Evolutionary conservation across 2,888 invertebrate species (phyloP).

Genomic region (Cancer borealis): DNA sequence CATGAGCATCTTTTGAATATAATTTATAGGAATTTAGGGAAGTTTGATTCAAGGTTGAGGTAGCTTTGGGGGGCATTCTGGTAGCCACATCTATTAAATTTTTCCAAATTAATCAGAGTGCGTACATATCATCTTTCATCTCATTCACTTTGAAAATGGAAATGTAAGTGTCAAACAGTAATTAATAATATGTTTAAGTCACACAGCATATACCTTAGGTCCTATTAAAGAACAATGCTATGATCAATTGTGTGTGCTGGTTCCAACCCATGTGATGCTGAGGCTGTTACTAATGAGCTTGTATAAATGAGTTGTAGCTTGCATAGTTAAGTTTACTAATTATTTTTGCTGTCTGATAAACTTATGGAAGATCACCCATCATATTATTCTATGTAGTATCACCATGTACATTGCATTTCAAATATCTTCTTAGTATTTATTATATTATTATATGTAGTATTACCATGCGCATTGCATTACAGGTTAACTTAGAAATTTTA

Average conservation of each 20-base stretch:
- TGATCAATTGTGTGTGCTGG: background rate
- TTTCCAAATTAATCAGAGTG: background rate
- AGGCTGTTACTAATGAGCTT: constrained; percentile 15
- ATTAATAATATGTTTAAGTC: constrained; percentile 1
- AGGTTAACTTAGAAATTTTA: background rate
- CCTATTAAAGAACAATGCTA: background rate
- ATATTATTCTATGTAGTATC: background rate
- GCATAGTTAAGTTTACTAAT: background rate
- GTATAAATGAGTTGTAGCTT: background rate
- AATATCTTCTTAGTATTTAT: background rate
- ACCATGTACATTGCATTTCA: background rate
- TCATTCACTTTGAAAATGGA: background rate
- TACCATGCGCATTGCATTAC: background rate
- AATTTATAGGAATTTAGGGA: background rate
- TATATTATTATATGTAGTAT: constrained; percentile 1
- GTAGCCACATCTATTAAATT: background rate
- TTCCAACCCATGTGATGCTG: constrained; percentile 10
- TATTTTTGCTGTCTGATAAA: background rate
- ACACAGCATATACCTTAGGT: background rate
- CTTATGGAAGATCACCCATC: background rate
- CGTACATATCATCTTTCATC: constrained; percentile 17
- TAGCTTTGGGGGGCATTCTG: background rate
- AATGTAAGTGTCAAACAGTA: constrained; percentile 4
- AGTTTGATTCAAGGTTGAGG: background rate
- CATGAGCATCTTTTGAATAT: background rate